Conservation (phyloP, 2,888 invertebrate genomes). For the Eudasyphora cyanicolor region DNA sequence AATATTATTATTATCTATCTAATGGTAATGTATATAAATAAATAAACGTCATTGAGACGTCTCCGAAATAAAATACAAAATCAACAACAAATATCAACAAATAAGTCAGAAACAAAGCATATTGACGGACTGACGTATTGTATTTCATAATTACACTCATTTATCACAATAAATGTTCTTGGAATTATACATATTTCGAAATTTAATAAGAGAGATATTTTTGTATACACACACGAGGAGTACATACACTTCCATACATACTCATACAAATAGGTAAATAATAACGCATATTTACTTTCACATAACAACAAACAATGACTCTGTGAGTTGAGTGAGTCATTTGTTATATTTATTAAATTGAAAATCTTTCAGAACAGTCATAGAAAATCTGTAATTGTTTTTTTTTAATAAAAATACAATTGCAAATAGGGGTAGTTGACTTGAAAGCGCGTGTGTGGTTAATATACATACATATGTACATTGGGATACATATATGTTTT, state of each 20-base stretch:
- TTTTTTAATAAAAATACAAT: no score
- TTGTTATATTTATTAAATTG: no score
- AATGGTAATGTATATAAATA: no score
- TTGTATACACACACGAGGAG: not conserved
- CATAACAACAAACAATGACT: no score
- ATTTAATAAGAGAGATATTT: not conserved
- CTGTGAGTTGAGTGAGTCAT: no score
- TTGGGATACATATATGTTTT: no score
- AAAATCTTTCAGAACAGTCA: no score
- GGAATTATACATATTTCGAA: slow-evolving; percentile 17
- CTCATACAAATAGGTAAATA: not conserved
- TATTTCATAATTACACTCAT: slow-evolving; percentile 7
- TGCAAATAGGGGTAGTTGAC: no score
- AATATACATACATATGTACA: no score
- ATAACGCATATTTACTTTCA: not conserved
- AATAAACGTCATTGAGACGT: not conserved
- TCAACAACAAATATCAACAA: not conserved
- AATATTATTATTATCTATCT: not conserved
- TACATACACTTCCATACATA: not conserved
- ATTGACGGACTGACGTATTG: slow-evolving; percentile 7
- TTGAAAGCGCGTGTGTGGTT: no score
- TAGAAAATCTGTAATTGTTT: no score
- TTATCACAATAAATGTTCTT: slow-evolving; percentile 22
- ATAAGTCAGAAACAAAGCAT: not conserved
- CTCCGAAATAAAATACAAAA: not conserved